These are phyloP conservation scores for Smittia aterrima DNA, from an alignment of 2,888 invertebrate species.

Conservation along the genomic window DNA sequence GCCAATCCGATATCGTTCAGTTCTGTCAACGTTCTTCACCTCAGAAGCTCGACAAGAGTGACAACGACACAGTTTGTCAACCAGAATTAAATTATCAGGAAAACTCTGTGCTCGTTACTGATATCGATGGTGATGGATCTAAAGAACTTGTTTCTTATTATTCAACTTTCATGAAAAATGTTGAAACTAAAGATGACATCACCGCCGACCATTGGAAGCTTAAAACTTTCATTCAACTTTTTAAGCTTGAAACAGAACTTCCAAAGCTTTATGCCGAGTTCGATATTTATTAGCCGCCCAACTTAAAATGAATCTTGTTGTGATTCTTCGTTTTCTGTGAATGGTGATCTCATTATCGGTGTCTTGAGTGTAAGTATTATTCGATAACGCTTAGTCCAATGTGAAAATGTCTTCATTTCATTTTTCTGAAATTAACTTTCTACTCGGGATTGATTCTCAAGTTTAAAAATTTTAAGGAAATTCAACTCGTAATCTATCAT, in stretches of 20 bases:
- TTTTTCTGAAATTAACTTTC: too few relatives aligned
- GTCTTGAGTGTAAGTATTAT: neutral
- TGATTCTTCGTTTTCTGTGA: neutral
- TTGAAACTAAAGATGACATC: constrained; percentile 49
- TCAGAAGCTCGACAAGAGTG: constrained; percentile 49
- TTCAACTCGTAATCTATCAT: neutral
- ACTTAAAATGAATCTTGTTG: neutral
- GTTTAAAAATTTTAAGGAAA: neutral
- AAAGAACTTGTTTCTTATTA: constrained; percentile 76
- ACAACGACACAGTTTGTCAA: constrained; percentile 61
- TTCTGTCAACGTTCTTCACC: constrained; percentile 58
- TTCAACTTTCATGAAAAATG: constrained; percentile 60
- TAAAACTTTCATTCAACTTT: constrained; percentile 66
- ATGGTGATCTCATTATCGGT: neutral
- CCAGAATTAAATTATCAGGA: constrained; percentile 72
- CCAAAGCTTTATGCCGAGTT: constrained; percentile 63
- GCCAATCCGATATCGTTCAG: constrained; percentile 74
- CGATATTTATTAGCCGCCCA: neutral
- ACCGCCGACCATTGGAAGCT: constrained; percentile 59
- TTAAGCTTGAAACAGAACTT: constrained; percentile 69
- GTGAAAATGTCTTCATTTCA: too few relatives aligned
- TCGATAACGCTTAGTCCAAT: neutral
- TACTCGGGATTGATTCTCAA: neutral
- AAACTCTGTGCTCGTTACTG: constrained; percentile 69
- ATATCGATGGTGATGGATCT: constrained; percentile 72